Evolutionary conservation across 2,888 invertebrate species (phyloP).

Genomic region (Calameuta filiformis): DNA sequence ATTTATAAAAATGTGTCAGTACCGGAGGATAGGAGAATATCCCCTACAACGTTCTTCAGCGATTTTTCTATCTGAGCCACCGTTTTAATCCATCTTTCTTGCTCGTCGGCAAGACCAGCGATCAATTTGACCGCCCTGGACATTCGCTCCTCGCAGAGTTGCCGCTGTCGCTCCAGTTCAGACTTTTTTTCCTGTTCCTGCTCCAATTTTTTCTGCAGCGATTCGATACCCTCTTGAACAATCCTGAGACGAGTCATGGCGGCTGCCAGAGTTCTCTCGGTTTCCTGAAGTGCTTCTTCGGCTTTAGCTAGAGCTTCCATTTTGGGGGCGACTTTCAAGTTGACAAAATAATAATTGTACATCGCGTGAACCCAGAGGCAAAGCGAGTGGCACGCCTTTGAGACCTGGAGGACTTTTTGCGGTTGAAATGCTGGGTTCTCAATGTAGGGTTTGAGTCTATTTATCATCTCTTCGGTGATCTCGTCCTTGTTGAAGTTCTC

Average conservation of each 20-base stretch:
- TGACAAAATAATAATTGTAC: slow-evolving; percentile 92
- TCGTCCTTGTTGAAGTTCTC: slow-evolving; percentile 90
- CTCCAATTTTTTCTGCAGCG: slow-evolving; percentile 76
- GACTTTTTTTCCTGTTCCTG: slow-evolving; percentile 79
- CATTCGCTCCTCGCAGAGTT: slow-evolving; percentile 81
- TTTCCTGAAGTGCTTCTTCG: slow-evolving; percentile 73
- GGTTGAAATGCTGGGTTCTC: slow-evolving; percentile 85
- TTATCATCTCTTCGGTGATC: slow-evolving; percentile 84
- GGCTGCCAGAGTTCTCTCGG: slow-evolving; percentile 75
- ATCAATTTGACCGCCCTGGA: slow-evolving; percentile 79
- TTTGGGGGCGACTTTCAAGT: slow-evolving; percentile 86
- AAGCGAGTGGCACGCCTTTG: slow-evolving; percentile 83
- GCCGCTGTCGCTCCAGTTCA: slow-evolving; percentile 80
- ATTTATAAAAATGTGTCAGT: not conserved
- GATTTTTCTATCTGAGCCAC: slow-evolving; percentile 71
- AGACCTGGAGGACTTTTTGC: slow-evolving; percentile 74
- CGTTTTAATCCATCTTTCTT: slow-evolving; percentile 78
- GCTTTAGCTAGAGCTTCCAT: slow-evolving; percentile 84
- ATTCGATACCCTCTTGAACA: slow-evolving; percentile 81
- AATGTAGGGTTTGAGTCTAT: slow-evolving; percentile 82
- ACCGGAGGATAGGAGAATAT: slow-evolving; percentile 77
- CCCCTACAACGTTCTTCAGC: slow-evolving; percentile 75
- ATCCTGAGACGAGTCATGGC: slow-evolving; percentile 84
- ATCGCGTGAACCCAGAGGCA: slow-evolving; percentile 94
- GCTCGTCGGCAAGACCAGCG: slow-evolving; percentile 76